These are phyloP conservation scores for Coluber constrictor DNA, from an alignment of 2,797 vertebrate genomes.

Conservation along the genomic window DNA sequence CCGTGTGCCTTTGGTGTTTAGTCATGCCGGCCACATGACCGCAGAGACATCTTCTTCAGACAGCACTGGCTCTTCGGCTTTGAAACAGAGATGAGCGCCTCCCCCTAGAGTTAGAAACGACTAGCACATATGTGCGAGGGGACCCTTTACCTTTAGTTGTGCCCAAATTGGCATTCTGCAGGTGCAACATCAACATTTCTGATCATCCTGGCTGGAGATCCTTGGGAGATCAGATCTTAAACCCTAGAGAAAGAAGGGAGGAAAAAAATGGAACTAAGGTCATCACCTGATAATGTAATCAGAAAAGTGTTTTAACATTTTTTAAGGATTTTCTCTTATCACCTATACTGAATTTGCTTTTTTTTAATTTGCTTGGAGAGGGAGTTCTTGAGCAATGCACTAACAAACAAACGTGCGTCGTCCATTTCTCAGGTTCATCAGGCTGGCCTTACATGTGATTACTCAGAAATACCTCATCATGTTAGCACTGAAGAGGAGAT, in stretches of 20 bases:
- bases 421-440: conserved; percentile 84
- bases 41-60: too few species aligned
- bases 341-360: background rate
- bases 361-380: background rate
- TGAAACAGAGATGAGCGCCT: too few species aligned
- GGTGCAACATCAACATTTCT: background rate
- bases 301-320: background rate
- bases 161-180: background rate
- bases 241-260: background rate
- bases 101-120: too few species aligned
- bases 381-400: background rate
- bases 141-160: background rate
- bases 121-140: too few species aligned
- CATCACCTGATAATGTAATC: background rate
- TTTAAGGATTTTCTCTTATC: background rate
- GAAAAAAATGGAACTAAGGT: background rate
- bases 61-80: too few species aligned
- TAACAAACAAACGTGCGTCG: background rate
- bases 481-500: conserved; percentile 88
- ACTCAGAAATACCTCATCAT: conserved; percentile 90
- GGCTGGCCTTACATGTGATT: conserved; percentile 93
- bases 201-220: background rate
- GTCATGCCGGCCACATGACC: too few species aligned
- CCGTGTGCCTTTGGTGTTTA: too few species aligned
- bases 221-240: background rate